Percentiles rank a stretch among this genome's conserved stretches.
These are phyloP conservation scores for Fistularia commersonii DNA, from an alignment of 2,797 vertebrate species.

Conservation along the genomic window DNA sequence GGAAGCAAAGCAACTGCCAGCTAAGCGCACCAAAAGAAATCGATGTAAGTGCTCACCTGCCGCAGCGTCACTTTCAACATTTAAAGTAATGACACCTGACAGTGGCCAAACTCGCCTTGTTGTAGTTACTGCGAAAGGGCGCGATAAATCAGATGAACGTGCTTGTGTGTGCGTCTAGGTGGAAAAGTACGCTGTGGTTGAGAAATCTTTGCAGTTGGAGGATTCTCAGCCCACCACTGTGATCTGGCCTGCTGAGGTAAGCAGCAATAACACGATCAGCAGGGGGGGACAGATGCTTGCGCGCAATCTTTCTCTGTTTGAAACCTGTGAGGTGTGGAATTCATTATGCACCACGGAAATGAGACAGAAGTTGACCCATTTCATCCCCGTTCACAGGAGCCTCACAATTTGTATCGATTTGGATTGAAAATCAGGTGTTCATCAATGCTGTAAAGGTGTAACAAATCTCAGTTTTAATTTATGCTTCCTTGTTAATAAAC, in stretches of 20 bases:
- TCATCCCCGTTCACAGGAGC: no score
- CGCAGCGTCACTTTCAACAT: constrained; percentile 14
- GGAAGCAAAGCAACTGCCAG: constrained; percentile 92
- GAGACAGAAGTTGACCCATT: no score
- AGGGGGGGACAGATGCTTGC: no score
- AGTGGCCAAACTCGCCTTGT: constrained; percentile 1
- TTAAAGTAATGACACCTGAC: constrained; percentile 12
- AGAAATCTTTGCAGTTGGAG: constrained; percentile 89
- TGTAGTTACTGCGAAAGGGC: background rate
- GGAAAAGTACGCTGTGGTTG: constrained; percentile 95
- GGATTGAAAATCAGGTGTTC: no score
- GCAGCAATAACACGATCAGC: constrained; percentile 7
- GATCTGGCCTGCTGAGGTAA: constrained; percentile 92
- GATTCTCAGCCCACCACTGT: constrained; percentile 86
- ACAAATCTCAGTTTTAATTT: no score
- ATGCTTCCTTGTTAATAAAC: no score
- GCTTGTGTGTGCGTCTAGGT: constrained; percentile 77
- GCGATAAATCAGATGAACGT: constrained; percentile 15
- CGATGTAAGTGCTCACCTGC: constrained; percentile 82
- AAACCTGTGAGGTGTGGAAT: no score
- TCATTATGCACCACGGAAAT: no score
- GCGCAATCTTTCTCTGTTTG: no score
- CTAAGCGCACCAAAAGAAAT: constrained; percentile 91
- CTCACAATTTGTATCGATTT: no score
- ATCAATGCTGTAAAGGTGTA: no score